Evolutionary conservation across 1,140 invertebrate species (phyloP).

Genomic region (Ceratosolen fusciceps): DNA sequence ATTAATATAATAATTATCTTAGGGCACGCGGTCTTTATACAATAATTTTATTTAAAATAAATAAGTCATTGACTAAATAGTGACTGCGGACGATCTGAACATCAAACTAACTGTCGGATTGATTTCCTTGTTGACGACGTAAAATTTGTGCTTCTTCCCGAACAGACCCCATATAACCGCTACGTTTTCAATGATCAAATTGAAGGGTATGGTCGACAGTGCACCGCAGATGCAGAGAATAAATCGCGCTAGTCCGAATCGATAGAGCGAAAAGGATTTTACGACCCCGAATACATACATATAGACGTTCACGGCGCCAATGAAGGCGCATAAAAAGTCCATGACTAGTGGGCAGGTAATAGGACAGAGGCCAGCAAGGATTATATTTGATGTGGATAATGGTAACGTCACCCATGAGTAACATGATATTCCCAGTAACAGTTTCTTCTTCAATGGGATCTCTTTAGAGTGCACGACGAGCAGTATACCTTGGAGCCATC

Average conservation of each 20-base stretch:
- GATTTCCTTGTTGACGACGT: conserved; percentile 92
- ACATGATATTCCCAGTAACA: conserved; percentile 89
- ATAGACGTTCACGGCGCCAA: conserved; percentile 92
- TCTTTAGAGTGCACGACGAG: conserved; percentile 91
- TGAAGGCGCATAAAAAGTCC: conserved; percentile 90
- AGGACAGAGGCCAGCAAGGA: conserved; percentile 87
- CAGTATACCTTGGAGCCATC: conserved; percentile 97
- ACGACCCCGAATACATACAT: conserved; percentile 97
- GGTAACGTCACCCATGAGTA: conserved; percentile 98
- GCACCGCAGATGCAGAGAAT: conserved; percentile 86
- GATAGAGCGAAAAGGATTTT: conserved; percentile 92
- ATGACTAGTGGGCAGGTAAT: conserved; percentile 87
- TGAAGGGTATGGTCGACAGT: conserved; percentile 91
- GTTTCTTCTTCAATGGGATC: conserved; percentile 87
- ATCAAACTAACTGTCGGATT: conserved; percentile 27
- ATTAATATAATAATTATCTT: background rate
- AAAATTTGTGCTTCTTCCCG: conserved; percentile 95
- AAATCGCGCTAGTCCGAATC: conserved; percentile 86
- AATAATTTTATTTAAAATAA: background rate
- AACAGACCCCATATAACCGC: conserved; percentile 94
- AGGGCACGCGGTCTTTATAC: background rate
- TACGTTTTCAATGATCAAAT: conserved; percentile 93
- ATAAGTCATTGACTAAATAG: background rate
- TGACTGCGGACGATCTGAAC: background rate
- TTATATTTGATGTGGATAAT: conserved; percentile 89